Percentiles rank a stretch among this genome's conserved stretches.
Conservation (phyloP, 2,888 invertebrate species). For the Ophion obscuratus region DNA sequence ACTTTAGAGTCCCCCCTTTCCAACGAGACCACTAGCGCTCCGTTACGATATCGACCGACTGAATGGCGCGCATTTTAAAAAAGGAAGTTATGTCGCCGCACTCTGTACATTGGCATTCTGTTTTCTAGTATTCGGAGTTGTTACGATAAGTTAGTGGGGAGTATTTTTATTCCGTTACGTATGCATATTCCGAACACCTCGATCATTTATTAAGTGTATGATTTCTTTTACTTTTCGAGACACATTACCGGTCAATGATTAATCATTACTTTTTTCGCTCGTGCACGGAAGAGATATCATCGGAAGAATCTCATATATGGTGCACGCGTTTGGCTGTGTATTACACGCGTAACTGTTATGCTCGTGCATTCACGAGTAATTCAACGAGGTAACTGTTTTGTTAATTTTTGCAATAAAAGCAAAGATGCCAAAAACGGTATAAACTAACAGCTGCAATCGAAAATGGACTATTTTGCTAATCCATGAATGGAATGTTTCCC, state of each 20-base stretch:
- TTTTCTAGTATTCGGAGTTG: conserved; percentile 71
- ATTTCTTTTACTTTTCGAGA: neutral
- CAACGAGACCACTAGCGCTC: no score
- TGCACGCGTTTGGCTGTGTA: conserved; percentile 64
- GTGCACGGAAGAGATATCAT: conserved; percentile 33
- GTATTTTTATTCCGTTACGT: neutral
- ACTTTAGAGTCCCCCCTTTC: no score
- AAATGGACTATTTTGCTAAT: neutral
- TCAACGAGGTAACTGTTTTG: conserved; percentile 70
- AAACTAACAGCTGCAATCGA: conserved; percentile 54
- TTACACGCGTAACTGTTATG: conserved; percentile 73
- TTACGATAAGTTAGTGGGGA: conserved; percentile 65
- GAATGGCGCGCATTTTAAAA: no score
- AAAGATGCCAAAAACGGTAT: neutral
- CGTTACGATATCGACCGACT: no score
- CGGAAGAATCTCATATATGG: conserved; percentile 48
- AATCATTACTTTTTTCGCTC: neutral
- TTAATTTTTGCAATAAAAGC: neutral
- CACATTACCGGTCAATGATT: no score
- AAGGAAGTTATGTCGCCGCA: no score
- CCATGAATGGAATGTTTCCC: neutral
- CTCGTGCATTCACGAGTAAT: conserved; percentile 71
- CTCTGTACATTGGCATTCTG: conserved; percentile 71
- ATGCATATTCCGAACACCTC: neutral
- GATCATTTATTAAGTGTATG: neutral